A percentile compares a stretch with the other conserved stretches of the same genome.
Conservation (phyloP, 2,888 invertebrate genomes). For the Stomorhina lunata region DNA sequence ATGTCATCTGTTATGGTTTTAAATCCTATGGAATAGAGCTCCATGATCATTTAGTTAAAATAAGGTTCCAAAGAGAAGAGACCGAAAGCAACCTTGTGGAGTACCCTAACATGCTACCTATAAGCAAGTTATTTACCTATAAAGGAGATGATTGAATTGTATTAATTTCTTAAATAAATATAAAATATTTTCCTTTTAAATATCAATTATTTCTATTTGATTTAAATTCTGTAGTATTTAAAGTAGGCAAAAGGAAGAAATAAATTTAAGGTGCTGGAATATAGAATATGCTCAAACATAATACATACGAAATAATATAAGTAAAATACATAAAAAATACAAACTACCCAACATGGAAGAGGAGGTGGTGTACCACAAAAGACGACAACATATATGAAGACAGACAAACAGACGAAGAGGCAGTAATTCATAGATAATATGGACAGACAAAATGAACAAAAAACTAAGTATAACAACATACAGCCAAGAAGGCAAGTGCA, state of each 20-base stretch:
- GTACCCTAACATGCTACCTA: no score
- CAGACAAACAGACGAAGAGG: not conserved
- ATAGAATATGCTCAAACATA: not conserved
- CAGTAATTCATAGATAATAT: conserved; percentile 26
- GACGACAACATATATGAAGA: conserved; percentile 11
- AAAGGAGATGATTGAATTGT: no score
- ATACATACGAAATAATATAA: not conserved
- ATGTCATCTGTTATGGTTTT: no score
- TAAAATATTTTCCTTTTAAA: no score
- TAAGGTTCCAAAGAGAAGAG: no score
- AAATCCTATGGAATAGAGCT: no score
- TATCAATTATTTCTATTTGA: conserved; percentile 5
- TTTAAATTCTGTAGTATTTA: not conserved
- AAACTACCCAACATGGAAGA: conserved; percentile 10
- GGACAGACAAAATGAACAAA: conserved; percentile 8
- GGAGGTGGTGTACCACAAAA: conserved; percentile 13
- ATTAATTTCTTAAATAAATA: no score
- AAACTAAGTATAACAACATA: not conserved
- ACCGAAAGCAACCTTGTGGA: no score
- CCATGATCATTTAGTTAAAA: no score
- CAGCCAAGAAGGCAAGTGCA: conserved; percentile 42
- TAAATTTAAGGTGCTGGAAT: not conserved
- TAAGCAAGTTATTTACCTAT: no score
- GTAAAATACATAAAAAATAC: not conserved
- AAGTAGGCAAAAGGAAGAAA: not conserved